Evolutionary conservation across 2,113 vertebrate species (phyloP).

Genomic region (Phalacrocorax brasilianus): DNA sequence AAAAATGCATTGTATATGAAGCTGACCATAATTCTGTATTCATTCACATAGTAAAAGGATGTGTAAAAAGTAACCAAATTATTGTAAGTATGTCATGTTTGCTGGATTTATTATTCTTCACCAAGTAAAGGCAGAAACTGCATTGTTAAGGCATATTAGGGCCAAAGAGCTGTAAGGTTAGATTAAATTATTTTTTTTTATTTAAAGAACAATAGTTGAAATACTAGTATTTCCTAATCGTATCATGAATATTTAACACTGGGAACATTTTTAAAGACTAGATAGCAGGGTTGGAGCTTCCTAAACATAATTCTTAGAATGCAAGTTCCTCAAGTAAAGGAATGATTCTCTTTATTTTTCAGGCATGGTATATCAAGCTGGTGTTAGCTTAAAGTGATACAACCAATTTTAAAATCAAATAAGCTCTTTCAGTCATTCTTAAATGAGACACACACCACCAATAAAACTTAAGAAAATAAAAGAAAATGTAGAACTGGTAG

Average conservation of each 20-base stretch:
- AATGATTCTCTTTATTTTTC: neutral
- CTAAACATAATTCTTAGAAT: neutral
- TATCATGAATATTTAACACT: neutral
- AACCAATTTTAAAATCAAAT: neutral
- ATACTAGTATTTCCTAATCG: neutral
- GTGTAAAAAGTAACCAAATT: neutral
- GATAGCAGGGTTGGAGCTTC: neutral
- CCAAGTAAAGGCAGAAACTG: neutral
- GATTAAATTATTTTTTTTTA: neutral
- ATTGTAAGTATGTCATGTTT: neutral
- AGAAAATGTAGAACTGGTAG: neutral
- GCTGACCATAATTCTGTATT: neutral
- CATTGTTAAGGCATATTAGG: neutral
- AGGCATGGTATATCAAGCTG: neutral
- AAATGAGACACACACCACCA: neutral
- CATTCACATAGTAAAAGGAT: neutral
- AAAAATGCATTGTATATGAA: neutral
- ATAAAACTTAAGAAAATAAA: neutral
- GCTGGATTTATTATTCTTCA: neutral
- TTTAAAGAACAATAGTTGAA: neutral
- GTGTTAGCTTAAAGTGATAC: neutral
- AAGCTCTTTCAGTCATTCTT: neutral
- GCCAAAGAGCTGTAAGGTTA: neutral
- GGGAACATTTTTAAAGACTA: neutral
- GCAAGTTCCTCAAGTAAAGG: neutral